Percentiles rank a stretch among this genome's conserved stretches.
phyloP scores from a whole-genome alignment of 2,888 invertebrate genomes.

The Lutraria lutraria region DNA sequence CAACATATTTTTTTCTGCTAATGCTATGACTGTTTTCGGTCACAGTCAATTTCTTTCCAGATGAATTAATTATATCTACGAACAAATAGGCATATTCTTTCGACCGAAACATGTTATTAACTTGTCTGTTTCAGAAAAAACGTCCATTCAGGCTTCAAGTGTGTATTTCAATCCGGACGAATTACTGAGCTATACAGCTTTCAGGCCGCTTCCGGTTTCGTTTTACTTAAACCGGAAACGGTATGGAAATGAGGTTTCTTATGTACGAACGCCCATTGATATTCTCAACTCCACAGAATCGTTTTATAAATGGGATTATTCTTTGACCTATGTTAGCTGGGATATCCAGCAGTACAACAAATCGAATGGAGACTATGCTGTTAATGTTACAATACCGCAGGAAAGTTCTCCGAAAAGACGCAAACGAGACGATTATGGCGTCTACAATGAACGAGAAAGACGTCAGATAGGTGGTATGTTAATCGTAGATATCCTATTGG shows the following conservation, averaged over 20 bases:
- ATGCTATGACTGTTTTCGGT: neutral
- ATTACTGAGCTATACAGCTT: constrained; percentile 25
- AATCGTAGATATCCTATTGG: neutral
- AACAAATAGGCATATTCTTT: no score
- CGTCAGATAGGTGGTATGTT: neutral
- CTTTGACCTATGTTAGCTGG: neutral
- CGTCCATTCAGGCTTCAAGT: neutral
- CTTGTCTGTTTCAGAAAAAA: constrained; percentile 28
- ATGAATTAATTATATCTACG: no score
- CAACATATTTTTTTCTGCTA: neutral
- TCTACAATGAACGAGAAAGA: neutral
- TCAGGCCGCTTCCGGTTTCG: constrained; percentile 34
- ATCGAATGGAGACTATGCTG: constrained; percentile 26
- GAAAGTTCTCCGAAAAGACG: neutral
- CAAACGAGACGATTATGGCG: neutral
- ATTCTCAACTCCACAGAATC: constrained; percentile 49
- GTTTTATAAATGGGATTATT: constrained; percentile 29
- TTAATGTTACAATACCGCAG: constrained; percentile 33
- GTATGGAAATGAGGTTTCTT: constrained; percentile 43
- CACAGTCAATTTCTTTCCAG: neutral
- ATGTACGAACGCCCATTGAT: constrained; percentile 44
- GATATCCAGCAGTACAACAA: neutral
- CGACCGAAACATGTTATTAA: no score
- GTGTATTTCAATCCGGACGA: constrained; percentile 36
- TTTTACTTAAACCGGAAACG: constrained; percentile 29